phyloP scores from a whole-genome alignment of 2,888 invertebrate genomes.

The Bugula neritina region DNA sequence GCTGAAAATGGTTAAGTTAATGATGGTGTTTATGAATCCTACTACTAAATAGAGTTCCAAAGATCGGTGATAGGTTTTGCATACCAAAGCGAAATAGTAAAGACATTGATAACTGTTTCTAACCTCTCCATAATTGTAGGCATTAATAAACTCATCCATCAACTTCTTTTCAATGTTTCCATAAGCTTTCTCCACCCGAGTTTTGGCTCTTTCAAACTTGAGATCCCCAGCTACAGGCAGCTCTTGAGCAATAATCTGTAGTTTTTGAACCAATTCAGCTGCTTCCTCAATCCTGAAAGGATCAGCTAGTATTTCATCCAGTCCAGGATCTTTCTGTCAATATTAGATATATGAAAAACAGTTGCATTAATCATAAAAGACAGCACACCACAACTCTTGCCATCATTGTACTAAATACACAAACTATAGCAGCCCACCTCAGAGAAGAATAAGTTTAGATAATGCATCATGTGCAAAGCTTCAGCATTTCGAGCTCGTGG shows the following conservation, averaged over 20 bases:
- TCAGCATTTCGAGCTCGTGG: conserved; percentile 90
- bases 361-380: no score
- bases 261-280: conserved; percentile 93
- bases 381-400: no score
- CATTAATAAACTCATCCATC: conserved; percentile 87
- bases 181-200: conserved; percentile 34
- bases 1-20: no score
- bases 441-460: conserved; percentile 58
- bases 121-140: conserved; percentile 77
- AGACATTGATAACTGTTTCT: conserved; percentile 41
- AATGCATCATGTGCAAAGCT: conserved; percentile 82
- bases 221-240: conserved; percentile 67
- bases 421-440: no score
- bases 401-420: no score
- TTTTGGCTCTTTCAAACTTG: conserved; percentile 16
- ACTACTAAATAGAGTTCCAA: no score
- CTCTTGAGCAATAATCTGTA: conserved; percentile 91
- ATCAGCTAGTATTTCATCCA: background rate
- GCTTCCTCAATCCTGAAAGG: conserved; percentile 61
- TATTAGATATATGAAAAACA: no score
- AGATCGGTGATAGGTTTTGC: no score
- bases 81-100: no score
- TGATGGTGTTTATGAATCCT: no score
- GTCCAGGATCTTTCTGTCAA: background rate
- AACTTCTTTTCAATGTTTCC: conserved; percentile 57